Base-by-base conservation (phyloP, 2,888 invertebrate species). In the Augochlorella aurata region DNA sequence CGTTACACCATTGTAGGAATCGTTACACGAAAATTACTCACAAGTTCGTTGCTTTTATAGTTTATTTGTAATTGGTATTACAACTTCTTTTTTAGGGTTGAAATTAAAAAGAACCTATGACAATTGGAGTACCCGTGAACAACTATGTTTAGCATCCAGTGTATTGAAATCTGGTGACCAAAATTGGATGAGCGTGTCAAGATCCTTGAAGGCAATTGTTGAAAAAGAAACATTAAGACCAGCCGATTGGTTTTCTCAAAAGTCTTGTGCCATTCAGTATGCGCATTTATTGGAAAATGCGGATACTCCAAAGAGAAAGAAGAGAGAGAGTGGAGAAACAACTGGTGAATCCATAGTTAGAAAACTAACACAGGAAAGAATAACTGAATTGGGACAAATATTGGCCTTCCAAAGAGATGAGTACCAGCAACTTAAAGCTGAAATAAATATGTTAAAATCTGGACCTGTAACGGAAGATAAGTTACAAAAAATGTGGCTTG, bases 241-340 rank as follows among this genome's bases (percentile, higher is more conserved):
- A 0, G 94, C 95, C 0, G 98, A 97, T 91, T 98, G 97, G 98
- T 98, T 98, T 92, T 98, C 98, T 0, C 98, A 97, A 91, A 97
- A 97, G 93, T 96, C 96, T 87, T 98, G 98, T 94, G 98, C 98
- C 0, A 96, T 97, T 0, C 98, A 98, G 91, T 99, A 98, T 93
- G 96, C 97, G 18, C 96, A 96, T 29, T 93, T 98, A 10, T 93
- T 98, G 24, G 97, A 97, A 90, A 96, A 97, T 93, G 96, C 97
- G 16, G 98, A 97, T 92, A 97, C 96, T 10, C 97, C 98, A 0
- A 98, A 97, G 94, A 95, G 97, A 1, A 98, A 97, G 90, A 98
- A 97, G 92, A 95, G 96, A 29, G 96, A 95, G 88, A 95, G 95
- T 0, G 95, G 95, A 75, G 96, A 96, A 91, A 97, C 97, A 0